Evolutionary conservation across 2,113 vertebrate genomes (phyloP), one percentile per base, ranked within the genome.

Genomic region (Alectura lathami): DNA sequence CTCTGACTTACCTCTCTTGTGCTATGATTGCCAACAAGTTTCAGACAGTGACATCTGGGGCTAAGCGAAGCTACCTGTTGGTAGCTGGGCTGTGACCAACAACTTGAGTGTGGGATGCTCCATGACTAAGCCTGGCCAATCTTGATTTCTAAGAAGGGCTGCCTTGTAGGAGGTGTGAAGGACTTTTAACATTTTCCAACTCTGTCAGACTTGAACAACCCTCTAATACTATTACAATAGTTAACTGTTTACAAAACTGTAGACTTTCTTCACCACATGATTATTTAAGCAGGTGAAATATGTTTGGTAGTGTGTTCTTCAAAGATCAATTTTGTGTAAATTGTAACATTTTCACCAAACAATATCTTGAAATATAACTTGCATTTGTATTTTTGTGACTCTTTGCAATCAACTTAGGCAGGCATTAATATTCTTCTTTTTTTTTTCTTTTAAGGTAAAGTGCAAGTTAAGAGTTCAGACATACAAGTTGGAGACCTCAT

Each of bases 401-500:
- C 38, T 88, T 48, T 32, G 54, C n/a, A 57, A 57, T 57, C 54
- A n/a, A n/a, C 32, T 17, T 57, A 57, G 54, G 54, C 54, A 57
- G 54, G 54, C 54, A 57, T 57, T 57, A 57, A 57, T 57, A 57
- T n/a, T 94, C n/a, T 87, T 50, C 88, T 97, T 93, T 18, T 98
- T 94, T 85, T 89, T 78, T 96, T 88, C 94, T 92, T 97, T 92
- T 67, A 97, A 99, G 99, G 99, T 97, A 99, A 99, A 99, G 97
- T 99, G 89, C 99, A 99, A 97, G 98, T 99, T 94, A 99, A 99
- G 98, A 99, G 99, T 97, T 99, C 99, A 96, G 99, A 99, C 98
- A 99, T 99, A 93, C 99, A 99, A 98, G 99, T 99, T 89, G 99
- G 99, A 97, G 99, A 99, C 98, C 98, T 99, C 97, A 99, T 99